A percentile compares a stretch with the other conserved stretches of the same genome.
phyloP scores from a whole-genome alignment of 2,113 vertebrate species.

The Hydrolagus affinis region DNA sequence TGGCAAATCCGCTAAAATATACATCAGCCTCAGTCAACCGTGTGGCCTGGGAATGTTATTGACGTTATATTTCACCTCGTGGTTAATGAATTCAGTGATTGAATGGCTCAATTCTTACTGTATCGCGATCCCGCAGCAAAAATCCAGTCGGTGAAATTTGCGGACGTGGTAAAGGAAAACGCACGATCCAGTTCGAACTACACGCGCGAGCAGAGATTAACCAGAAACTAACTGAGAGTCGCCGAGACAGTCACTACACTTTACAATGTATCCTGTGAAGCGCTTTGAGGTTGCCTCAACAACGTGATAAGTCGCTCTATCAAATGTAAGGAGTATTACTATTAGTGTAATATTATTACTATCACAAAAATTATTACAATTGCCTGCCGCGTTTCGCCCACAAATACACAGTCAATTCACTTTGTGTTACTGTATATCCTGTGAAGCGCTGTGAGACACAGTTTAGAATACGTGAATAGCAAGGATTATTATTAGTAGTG shows the following conservation, averaged over 20 bases:
- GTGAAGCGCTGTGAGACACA: too few species aligned
- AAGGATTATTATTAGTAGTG: too few species aligned
- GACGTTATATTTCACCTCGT: background rate
- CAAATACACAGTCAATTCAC: too few species aligned
- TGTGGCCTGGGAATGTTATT: background rate
- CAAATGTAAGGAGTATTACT: too few species aligned
- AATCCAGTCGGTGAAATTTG: slow-evolving; percentile 3
- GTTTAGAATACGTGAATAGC: too few species aligned
- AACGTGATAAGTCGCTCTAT: too few species aligned
- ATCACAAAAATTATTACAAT: too few species aligned
- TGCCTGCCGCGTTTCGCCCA: too few species aligned
- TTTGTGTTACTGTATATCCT: too few species aligned
- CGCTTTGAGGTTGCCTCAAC: too few species aligned
- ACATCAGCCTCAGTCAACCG: background rate
- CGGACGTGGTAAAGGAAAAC: background rate
- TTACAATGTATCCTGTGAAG: too few species aligned
- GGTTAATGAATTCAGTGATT: background rate
- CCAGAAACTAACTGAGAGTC: background rate
- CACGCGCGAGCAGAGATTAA: background rate
- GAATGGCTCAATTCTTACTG: background rate
- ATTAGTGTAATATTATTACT: too few species aligned
- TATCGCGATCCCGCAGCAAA: background rate
- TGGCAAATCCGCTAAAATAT: background rate
- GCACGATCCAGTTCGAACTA: background rate
- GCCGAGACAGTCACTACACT: background rate